Evolutionary conservation across 2,888 invertebrate genomes (phyloP), one percentile per base, ranked within the genome.

Genomic region (Corythucha ciliata): DNA sequence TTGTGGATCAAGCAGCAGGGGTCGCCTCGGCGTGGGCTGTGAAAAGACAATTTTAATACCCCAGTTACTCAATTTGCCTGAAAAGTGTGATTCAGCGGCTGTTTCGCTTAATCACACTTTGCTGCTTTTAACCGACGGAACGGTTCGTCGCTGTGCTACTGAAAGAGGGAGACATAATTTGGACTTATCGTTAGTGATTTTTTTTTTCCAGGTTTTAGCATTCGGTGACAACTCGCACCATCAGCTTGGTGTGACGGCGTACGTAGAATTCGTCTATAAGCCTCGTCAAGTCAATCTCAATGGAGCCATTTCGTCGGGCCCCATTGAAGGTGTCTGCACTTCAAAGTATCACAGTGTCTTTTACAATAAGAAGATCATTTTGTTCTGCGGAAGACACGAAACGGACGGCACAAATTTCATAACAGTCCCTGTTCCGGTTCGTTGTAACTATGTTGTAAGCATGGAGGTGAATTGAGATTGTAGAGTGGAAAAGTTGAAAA

Each of bases 351-450:
- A 90, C 68, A 81, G 83, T 0, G 78, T 83, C 1, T 60, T 65
- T 24, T 63, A 61, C 59, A 58, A 54, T 12, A 46, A 52, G 18
- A 40, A 20, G 44, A 54, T 54, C 36, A 58, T 61, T 1, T 87
- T 78, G 66, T 81, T 84, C 0, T 90, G 85, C 81, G 91, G 91
- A n/a, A n/a, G n/a, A n/a, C n/a, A n/a, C n/a, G n/a, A n/a, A 32
- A 68, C 69, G 14, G 73, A 74, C 2, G 32, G 41, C 29, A 36
- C 40, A 14, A 40, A 50, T 8, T 48, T 22, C 25, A 20, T 48
- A 16, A 48, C 39, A 22, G 39, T 45, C 27, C 64, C 64, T 18
- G 56, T 56, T 46, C 49, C 57, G 55, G 63, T 61, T 29, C 50
- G 46, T 45, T 14, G 33, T 39, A 14, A 29, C n/a, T n/a, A n/a